These are phyloP conservation scores for Hemibagrus wyckioides DNA, from an alignment of 2,113 vertebrate species.

Conservation along the genomic window DNA sequence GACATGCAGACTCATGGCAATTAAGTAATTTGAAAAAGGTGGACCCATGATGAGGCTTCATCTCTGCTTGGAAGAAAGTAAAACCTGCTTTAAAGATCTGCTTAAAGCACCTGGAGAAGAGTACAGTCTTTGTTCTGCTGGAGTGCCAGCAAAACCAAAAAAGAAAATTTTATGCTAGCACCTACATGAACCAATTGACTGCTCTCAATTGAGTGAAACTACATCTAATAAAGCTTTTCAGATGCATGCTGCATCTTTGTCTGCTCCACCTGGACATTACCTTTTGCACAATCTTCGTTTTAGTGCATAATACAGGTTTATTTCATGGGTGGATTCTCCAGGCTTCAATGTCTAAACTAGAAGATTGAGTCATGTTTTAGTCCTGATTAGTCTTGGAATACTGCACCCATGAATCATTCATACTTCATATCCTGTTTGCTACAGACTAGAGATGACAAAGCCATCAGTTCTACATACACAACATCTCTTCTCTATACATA, in stretches of 20 bases:
- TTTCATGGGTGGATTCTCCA: conserved; percentile 20
- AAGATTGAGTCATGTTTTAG: conserved; percentile 41
- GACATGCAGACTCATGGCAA: conserved; percentile 19
- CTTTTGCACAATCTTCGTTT: not conserved
- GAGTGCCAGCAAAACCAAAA: conserved; percentile 23
- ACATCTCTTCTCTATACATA: conserved; percentile 57
- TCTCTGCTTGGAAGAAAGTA: conserved; percentile 1
- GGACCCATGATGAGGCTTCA: not conserved
- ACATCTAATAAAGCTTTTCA: conserved; percentile 42
- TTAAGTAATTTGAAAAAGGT: not conserved
- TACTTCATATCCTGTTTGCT: conserved; percentile 69
- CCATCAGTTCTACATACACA: conserved; percentile 10
- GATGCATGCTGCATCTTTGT: conserved; percentile 22
- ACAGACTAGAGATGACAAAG: conserved; percentile 59
- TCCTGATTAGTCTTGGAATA: not conserved
- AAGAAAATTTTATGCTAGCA: conserved; percentile 24
- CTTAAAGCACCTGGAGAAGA: conserved; percentile 49
- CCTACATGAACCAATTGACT: conserved; percentile 36
- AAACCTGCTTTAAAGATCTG: conserved; percentile 39
- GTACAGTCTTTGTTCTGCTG: conserved; percentile 45
- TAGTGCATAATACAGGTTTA: not conserved
- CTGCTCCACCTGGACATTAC: not conserved
- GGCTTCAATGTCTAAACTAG: conserved; percentile 25
- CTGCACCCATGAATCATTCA: not conserved
- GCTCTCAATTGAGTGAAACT: conserved; percentile 42